Percentiles rank a stretch among this genome's conserved stretches.
These are phyloP conservation scores for Drosophila ambigua DNA, from an alignment of 1,140 invertebrate genomes.

Conservation along the genomic window DNA sequence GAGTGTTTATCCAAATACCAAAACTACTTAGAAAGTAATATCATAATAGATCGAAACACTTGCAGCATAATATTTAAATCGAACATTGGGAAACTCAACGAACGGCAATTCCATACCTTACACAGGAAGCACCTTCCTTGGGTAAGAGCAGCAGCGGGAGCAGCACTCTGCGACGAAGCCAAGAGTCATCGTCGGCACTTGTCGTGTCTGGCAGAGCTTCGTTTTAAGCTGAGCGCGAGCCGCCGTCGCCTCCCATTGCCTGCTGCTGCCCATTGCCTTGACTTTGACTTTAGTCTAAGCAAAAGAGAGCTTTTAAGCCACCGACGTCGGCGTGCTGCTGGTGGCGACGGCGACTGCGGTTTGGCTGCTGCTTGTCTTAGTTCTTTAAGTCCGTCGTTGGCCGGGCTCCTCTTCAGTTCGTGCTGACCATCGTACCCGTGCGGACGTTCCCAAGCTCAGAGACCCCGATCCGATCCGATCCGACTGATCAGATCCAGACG, in stretches of 20 bases:
- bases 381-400: slow-evolving; percentile 83
- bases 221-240: slow-evolving; percentile 29
- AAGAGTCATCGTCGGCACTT: slow-evolving; percentile 60
- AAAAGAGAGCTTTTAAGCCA: slow-evolving; percentile 56
- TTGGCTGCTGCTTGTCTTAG: slow-evolving; percentile 63
- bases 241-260: slow-evolving; percentile 27
- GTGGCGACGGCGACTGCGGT: slow-evolving; percentile 69
- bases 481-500: neutral
- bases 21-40: no score
- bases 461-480: no score
- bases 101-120: no score
- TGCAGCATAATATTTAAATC: no score
- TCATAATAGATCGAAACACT: no score
- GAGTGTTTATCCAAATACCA: no score
- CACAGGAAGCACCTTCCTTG: no score
- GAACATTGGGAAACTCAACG: no score
- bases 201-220: slow-evolving; percentile 75
- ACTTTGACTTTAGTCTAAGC: slow-evolving; percentile 60
- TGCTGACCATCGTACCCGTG: slow-evolving; percentile 83
- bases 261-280: slow-evolving; percentile 51
- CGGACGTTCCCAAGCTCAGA: slow-evolving; percentile 77
- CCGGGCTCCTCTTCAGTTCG: slow-evolving; percentile 83
- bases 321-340: slow-evolving; percentile 23
- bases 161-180: slow-evolving; percentile 18
- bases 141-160: slow-evolving; percentile 1